Conservation (phyloP, 2,113 vertebrate species). For the Micronycteris hirsuta region DNA sequence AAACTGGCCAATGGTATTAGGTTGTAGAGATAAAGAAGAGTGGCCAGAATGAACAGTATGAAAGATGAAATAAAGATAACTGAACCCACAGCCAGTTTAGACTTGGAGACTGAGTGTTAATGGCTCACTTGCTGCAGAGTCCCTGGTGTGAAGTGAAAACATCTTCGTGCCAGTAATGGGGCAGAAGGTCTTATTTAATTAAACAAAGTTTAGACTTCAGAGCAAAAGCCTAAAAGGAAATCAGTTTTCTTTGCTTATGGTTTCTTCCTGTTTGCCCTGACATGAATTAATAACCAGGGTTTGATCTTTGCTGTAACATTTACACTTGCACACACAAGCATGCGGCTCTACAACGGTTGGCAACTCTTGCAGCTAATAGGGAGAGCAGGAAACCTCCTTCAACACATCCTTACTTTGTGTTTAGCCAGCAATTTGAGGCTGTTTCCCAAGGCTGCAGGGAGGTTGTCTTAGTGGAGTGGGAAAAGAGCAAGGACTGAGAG, state of each 20-base stretch:
- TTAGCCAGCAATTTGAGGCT: neutral
- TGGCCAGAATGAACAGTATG: neutral
- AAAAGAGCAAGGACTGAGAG: neutral
- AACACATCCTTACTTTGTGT: conserved; percentile 16
- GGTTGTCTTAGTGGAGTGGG: neutral
- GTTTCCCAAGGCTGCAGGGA: neutral
- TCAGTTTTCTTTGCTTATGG: neutral
- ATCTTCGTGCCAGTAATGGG: neutral
- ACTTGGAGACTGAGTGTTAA: neutral
- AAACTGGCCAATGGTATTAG: neutral
- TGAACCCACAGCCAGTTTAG: neutral
- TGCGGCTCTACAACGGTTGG: neutral
- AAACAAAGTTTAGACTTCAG: neutral
- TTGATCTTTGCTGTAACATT: conserved; percentile 14
- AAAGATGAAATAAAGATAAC: neutral
- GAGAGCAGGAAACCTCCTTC: conserved; percentile 47
- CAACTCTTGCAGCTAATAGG: neutral
- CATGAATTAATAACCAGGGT: neutral
- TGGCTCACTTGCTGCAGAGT: neutral
- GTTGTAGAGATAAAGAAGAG: neutral
- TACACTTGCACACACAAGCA: neutral
- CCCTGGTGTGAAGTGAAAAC: neutral
- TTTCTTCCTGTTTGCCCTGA: conserved; percentile 3
- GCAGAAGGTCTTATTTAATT: conserved; percentile 26
- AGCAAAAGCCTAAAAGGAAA: conserved; percentile 25